Base-by-base conservation (phyloP, 1,140 invertebrate genomes). In the Pachyrhynchus sulphureomaculatus region DNA sequence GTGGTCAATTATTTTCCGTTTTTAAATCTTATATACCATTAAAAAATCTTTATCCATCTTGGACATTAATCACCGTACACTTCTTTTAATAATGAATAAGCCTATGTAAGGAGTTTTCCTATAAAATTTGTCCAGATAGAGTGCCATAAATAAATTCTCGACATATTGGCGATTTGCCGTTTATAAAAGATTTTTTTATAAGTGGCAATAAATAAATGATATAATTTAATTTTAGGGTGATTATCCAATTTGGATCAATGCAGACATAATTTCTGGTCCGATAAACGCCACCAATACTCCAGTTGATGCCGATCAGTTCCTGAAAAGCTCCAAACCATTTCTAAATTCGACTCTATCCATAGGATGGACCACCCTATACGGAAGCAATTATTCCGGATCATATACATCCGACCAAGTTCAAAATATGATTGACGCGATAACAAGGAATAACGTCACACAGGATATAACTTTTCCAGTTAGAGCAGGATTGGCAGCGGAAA, bases 171-270 rank as follows among this genome's bases (percentile, higher is more conserved):
- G n/a, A n/a, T n/a, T n/a, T n/a, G n/a, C n/a, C n/a, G n/a, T 8
- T 39, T 13, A 39, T 10, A 6, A 39, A 10, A 13, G 18, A 18
- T 3, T 44, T 10, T 44, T 4, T 12, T 29, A 32, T 15, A 9
- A n/a, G 3, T 23, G n/a, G n/a, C n/a, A n/a, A n/a, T n/a, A n/a
- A n/a, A n/a, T n/a, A n/a, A n/a, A n/a, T n/a, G n/a, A n/a, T n/a
- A n/a, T n/a, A n/a, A 36, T 9, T 15, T 5, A 34, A 17, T 63
- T 76, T 32, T 72, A 92, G 87, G 75, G 87, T 41, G 81, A 77
- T 1, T 84, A 87, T 66, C 92, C 91, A 0, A 72, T 96, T n/a
- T 93, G 91, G 87, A 75, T 96, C 39, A 95, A 95, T 74, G 93
- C 93, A 0, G 92, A 96, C 73, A 91, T 96, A 44, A 74, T 95